Conservation (phyloP, 1,140 invertebrate species). For the Bombus balteatus region DNA sequence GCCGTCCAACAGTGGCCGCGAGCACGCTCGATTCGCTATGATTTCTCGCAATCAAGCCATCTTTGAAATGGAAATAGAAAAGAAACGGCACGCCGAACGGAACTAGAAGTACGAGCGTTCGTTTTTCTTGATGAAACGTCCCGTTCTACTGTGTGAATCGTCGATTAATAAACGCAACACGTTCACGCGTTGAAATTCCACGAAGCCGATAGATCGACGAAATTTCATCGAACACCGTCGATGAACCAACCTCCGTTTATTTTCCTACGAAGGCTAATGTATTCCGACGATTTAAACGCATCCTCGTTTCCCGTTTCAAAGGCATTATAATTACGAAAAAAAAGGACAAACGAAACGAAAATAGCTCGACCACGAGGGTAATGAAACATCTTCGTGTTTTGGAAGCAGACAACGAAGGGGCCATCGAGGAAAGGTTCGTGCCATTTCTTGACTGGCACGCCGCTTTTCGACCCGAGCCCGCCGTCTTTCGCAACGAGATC, state of each 20-base stretch:
- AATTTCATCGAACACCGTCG: not conserved
- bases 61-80: conserved; percentile 46
- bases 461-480: conserved; percentile 28
- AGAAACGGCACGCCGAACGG: not conserved
- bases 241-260: not conserved
- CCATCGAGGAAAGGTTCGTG: conserved; percentile 39
- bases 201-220: not conserved
- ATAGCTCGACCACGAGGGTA: not conserved
- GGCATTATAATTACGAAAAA: too few species aligned
- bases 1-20: not conserved
- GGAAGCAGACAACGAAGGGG: conserved; percentile 31
- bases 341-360: not conserved
- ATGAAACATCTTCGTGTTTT: conserved; percentile 58
- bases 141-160: not conserved
- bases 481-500: conserved; percentile 55
- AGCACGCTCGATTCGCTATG: not conserved
- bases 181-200: not conserved
- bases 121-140: not conserved
- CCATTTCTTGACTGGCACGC: conserved; percentile 62
- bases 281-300: not conserved
- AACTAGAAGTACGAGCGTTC: not conserved
- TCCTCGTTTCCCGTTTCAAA: not conserved
- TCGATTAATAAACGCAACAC: not conserved
- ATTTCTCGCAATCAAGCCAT: conserved; percentile 44
- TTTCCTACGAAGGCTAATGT: too few species aligned